A percentile compares a stretch with the other conserved stretches of the same genome.
Evolutionary conservation across 2,797 vertebrate species (phyloP).

Genomic region (Tachyglossus aculeatus): DNA sequence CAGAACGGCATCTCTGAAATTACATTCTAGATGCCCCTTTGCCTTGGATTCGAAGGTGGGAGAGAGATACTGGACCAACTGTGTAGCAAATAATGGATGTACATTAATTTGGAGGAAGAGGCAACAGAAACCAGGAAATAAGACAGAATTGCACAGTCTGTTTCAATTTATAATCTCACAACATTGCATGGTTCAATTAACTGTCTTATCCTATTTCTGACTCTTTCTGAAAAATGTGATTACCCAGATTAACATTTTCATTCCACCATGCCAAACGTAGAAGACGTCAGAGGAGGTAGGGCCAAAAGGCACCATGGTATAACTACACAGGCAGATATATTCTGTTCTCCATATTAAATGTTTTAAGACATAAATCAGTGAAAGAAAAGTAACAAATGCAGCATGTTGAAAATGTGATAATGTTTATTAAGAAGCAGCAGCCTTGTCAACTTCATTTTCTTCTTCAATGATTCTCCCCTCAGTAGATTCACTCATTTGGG

Average conservation of each 20-base stretch:
- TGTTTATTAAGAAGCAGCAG: constrained; percentile 84
- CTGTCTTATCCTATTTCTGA: constrained; percentile 35
- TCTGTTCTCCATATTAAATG: constrained; percentile 69
- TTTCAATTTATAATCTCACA: constrained; percentile 26
- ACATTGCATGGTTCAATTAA: constrained; percentile 28
- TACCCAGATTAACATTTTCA: constrained; percentile 33
- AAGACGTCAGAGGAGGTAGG: constrained; percentile 36
- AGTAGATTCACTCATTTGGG: constrained; percentile 77
- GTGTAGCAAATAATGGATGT: too few species aligned
- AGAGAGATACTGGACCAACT: too few species aligned
- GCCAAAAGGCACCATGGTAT: constrained; percentile 41
- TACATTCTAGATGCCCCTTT: too few species aligned
- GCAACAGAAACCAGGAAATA: background rate
- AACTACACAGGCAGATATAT: constrained; percentile 41
- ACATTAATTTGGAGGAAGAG: background rate
- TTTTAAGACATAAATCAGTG: constrained; percentile 76
- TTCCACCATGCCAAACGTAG: constrained; percentile 32
- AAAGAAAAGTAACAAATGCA: constrained; percentile 79
- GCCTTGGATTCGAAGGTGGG: too few species aligned
- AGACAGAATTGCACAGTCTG: background rate
- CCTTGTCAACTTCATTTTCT: constrained; percentile 83
- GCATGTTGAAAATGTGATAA: constrained; percentile 78
- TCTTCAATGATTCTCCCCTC: constrained; percentile 78
- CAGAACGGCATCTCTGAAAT: too few species aligned
- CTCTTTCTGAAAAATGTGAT: background rate